Evolutionary conservation across 2,888 invertebrate species (phyloP).

Genomic region (Epicampocera succincta): DNA sequence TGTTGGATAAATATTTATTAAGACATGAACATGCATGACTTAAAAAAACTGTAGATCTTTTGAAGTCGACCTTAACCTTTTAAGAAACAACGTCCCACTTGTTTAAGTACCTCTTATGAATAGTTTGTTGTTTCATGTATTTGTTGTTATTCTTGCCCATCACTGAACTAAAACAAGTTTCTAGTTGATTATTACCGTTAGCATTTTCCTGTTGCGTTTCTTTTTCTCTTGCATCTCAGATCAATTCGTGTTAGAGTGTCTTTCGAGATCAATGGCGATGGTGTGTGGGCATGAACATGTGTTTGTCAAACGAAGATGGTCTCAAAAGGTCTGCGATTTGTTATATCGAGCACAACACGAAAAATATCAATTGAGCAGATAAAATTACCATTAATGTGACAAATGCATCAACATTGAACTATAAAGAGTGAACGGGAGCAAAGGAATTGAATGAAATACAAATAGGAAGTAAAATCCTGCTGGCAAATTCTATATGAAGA

Average conservation of each 20-base stretch:
- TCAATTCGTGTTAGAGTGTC: not conserved
- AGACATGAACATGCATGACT: too few species aligned
- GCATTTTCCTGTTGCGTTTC: slow-evolving; percentile 56
- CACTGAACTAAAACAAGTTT: slow-evolving; percentile 62
- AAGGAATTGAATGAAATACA: too few species aligned
- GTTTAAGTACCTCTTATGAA: not conserved
- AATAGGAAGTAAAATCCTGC: too few species aligned
- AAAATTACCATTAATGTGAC: too few species aligned
- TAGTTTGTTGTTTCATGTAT: not conserved
- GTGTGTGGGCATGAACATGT: not conserved
- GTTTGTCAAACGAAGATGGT: not conserved
- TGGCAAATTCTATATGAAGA: too few species aligned
- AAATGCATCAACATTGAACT: too few species aligned
- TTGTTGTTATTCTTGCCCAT: slow-evolving; percentile 37
- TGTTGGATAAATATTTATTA: too few species aligned
- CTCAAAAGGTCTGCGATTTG: not conserved
- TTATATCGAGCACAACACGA: too few species aligned
- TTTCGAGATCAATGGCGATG: not conserved
- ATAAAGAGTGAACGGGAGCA: too few species aligned
- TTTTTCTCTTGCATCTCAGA: not conserved
- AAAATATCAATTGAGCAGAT: too few species aligned
- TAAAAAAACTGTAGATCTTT: not conserved
- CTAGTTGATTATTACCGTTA: slow-evolving; percentile 65
- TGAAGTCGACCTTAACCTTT: slow-evolving; percentile 29
- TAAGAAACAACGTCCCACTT: slow-evolving; percentile 9